Evolutionary conservation across 2,113 vertebrate genomes (phyloP).

Genomic region (Catharus fuscescens): DNA sequence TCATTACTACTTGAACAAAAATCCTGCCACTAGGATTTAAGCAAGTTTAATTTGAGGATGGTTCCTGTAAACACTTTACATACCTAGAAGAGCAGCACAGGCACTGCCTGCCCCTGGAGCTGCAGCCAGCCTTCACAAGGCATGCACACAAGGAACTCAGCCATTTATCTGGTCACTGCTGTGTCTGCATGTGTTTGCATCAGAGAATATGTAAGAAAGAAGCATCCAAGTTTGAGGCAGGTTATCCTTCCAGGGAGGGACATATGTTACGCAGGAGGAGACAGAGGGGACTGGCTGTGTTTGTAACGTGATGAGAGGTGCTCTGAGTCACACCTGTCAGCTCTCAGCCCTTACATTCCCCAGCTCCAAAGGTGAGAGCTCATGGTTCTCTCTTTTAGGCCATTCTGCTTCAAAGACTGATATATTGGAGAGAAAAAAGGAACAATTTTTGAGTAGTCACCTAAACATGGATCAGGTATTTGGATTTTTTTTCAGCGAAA

Average conservation of each 20-base stretch:
- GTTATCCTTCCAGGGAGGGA: background rate
- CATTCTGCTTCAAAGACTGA: background rate
- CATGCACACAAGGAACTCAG: background rate
- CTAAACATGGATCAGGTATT: background rate
- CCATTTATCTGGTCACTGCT: background rate
- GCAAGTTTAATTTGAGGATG: background rate
- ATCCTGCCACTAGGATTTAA: background rate
- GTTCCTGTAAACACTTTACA: background rate
- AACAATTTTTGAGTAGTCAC: background rate
- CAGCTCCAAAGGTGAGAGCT: background rate
- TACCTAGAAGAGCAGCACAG: background rate
- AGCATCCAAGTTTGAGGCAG: background rate
- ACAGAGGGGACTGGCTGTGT: background rate
- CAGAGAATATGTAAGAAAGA: background rate
- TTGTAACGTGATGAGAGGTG: background rate
- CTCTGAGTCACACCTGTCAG: background rate
- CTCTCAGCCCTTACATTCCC: background rate
- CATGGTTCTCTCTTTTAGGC: background rate
- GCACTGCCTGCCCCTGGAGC: background rate
- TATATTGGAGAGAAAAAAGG: background rate
- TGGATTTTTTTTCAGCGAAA: background rate
- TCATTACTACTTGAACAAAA: background rate
- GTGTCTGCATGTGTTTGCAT: background rate
- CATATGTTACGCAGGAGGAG: background rate
- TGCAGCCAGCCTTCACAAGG: background rate